Percentiles rank a stretch among this genome's conserved stretches.
Conservation (phyloP, 2,113 vertebrate species). For the Eublepharis macularius region DNA sequence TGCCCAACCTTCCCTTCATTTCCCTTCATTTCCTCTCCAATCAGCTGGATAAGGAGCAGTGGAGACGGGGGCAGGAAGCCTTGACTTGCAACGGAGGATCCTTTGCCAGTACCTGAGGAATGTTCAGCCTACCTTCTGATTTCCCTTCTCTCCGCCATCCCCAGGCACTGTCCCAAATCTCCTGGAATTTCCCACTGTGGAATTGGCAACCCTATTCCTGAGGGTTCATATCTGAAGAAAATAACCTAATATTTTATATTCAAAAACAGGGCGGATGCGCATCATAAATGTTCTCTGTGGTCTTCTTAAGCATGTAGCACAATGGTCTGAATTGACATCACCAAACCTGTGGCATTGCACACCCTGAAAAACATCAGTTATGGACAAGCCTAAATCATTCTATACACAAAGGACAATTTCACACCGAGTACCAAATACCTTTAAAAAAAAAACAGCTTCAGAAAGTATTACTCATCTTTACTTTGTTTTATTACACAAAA, state of each 20-base stretch:
- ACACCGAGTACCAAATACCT: background rate
- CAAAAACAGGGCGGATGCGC: background rate
- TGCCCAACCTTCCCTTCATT: too few relatives aligned
- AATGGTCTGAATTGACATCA: background rate
- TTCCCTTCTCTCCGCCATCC: too few relatives aligned
- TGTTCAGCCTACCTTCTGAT: too few relatives aligned
- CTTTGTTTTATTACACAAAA: conserved; percentile 32
- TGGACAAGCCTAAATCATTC: background rate
- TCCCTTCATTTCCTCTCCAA: too few relatives aligned
- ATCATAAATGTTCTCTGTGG: background rate
- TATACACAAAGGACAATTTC: background rate
- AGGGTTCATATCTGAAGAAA: background rate
- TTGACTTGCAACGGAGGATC: too few relatives aligned
- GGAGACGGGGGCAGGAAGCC: too few relatives aligned
- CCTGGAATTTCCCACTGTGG: too few relatives aligned
- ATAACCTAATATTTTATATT: background rate
- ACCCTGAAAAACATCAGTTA: background rate
- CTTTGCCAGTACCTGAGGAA: too few relatives aligned
- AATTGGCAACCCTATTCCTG: too few relatives aligned
- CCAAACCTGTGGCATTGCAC: background rate
- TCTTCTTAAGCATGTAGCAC: background rate
- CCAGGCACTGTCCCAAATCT: too few relatives aligned
- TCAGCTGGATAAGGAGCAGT: too few relatives aligned
- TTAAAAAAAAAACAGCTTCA: background rate
- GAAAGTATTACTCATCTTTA: conserved; percentile 26